Percentiles rank a stretch among this genome's conserved stretches.
phyloP scores from a whole-genome alignment of 2,797 vertebrate species.

The Sarcophilus harrisii region DNA sequence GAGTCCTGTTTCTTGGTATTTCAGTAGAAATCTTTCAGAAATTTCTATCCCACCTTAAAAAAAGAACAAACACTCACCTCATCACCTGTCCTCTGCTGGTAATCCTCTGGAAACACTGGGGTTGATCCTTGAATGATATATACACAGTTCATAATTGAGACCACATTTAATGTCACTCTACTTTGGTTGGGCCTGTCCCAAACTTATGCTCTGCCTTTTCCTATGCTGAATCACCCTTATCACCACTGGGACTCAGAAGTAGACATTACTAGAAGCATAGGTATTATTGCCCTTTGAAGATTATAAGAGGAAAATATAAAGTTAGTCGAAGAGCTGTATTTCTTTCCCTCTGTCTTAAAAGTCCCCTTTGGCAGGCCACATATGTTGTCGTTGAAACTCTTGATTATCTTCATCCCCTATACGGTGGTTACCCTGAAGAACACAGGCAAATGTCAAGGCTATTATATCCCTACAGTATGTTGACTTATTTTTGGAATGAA shows the following conservation, averaged over 20 bases:
- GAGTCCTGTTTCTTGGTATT: background rate
- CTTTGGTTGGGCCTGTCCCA: background rate
- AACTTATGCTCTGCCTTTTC: background rate
- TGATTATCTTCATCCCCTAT: slow-evolving; percentile 24
- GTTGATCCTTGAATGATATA: background rate
- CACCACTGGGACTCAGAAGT: background rate
- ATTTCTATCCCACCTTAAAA: background rate
- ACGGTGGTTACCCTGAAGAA: background rate
- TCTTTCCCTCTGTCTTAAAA: background rate
- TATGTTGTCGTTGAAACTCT: slow-evolving; percentile 11
- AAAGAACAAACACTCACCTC: background rate
- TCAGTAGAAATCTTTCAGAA: background rate
- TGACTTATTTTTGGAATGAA: slow-evolving; percentile 33
- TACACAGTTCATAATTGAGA: background rate
- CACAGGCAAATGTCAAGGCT: background rate
- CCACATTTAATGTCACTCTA: background rate
- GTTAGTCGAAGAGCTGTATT: background rate
- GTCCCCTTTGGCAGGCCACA: background rate
- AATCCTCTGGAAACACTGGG: background rate
- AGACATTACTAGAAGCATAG: background rate
- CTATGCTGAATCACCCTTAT: background rate
- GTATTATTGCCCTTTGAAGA: background rate
- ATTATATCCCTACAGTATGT: background rate
- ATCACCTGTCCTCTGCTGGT: background rate
- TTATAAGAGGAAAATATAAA: background rate